phyloP scores from a whole-genome alignment of 2,113 vertebrate species.

The Paramisgurnus dabryanus region DNA sequence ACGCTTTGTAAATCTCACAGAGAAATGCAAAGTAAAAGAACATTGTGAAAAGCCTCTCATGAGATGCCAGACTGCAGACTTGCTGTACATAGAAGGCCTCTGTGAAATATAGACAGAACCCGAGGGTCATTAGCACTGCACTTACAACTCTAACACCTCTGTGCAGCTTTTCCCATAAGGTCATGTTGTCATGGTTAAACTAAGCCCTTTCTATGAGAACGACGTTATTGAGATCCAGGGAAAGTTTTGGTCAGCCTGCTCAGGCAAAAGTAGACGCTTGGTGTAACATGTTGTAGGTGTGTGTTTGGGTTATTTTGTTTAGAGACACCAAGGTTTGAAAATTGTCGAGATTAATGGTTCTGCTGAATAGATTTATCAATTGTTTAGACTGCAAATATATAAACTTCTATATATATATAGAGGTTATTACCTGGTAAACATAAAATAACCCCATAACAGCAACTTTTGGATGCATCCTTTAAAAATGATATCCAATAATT shows the following conservation, averaged over 20 bases:
- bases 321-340: conserved; percentile 13
- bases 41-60: neutral
- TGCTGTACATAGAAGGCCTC: conserved; percentile 48
- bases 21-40: conserved; percentile 19
- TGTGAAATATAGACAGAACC: conserved; percentile 70
- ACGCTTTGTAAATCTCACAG: neutral
- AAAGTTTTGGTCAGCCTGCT: neutral
- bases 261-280: conserved; percentile 27
- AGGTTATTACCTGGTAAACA: too few species aligned
- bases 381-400: neutral
- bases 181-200: conserved; percentile 31
- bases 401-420: too few species aligned
- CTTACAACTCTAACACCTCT: conserved; percentile 58
- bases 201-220: conserved; percentile 14
- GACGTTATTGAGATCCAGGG: neutral
- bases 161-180: conserved; percentile 43
- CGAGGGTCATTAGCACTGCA: conserved; percentile 63
- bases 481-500: neutral
- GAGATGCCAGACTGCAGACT: neutral
- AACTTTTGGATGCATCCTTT: too few species aligned
- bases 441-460: too few species aligned
- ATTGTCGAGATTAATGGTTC: neutral
- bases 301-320: conserved; percentile 15
- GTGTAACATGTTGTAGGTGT: conserved; percentile 36
- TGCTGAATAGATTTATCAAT: neutral